Base-by-base conservation (phyloP, 1,140 invertebrate genomes). In the Drosophila santomea region DNA sequence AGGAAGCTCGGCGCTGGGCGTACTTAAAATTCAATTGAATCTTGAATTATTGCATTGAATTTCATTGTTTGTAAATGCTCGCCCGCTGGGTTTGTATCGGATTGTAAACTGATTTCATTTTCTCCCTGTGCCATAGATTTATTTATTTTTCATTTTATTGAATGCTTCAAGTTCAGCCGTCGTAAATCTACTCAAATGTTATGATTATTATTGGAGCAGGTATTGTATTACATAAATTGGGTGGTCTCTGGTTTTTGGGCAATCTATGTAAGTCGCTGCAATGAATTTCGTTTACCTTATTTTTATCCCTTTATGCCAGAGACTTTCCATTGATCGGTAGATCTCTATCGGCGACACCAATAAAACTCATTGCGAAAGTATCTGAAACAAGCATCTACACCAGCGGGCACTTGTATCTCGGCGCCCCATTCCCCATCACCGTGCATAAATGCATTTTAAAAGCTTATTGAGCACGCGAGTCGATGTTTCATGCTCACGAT, bases 1-100 rank as follows among this genome's bases (percentile, higher is more conserved):
- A 77, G 63, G 68, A 56, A 59, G 73, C 69, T 45, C 48, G 41
- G 73, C 56, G 60, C 62, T 73, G 62, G 62, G 76, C 78, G 73
- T 90, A 88, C 90, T 91, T 91, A 91, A 91, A 86, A 91, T 91
- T 91, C 90, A 91, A 91, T 91, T 90, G 90, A 91, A 91, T 91
- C 80, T 91, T 90, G 90, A 91, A 84, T 90, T 86, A 90, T 91
- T 91, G 90, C 82, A 91, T 91, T 91, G 90, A 90, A 91, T 91
- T 90, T 90, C 90, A 91, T 91, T 91, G 90, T 91, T 91, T 91
- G 90, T 91, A 91, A 91, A 91, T 91, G 90, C 74, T 77, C 58
- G 45, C 54, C 64, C 74, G 72, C 51, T 75, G 59, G 54, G 74
- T 75, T 54, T 79, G 80, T 69, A 66, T 54, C 47, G 68, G 79